phyloP scores from a whole-genome alignment of 2,888 invertebrate genomes.

The Dermolepida albohirtum region DNA sequence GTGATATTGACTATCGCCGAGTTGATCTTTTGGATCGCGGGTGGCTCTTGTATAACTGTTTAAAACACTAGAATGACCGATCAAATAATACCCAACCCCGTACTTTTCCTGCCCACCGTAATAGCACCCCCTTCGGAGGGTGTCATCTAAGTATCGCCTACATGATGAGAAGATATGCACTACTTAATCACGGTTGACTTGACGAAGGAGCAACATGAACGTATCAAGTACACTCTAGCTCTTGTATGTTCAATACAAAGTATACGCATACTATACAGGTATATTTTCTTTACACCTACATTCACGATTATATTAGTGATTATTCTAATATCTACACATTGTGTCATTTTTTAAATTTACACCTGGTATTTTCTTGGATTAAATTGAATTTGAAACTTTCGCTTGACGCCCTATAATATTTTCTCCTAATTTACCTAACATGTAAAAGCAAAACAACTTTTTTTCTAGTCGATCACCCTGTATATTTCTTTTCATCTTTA shows the following conservation, averaged over 20 bases:
- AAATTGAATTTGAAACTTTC: too few species aligned
- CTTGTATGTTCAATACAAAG: conserved; percentile 9
- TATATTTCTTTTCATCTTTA: too few species aligned
- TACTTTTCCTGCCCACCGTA: conserved; percentile 49
- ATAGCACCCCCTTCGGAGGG: conserved; percentile 54
- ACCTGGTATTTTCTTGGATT: too few species aligned
- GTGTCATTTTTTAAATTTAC: too few species aligned
- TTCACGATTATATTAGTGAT: too few species aligned
- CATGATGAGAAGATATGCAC: conserved; percentile 23
- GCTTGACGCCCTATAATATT: too few species aligned
- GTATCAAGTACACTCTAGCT: conserved; percentile 25
- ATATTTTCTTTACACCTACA: not conserved
- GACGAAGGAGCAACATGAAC: conserved; percentile 14
- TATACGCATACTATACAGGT: conserved; percentile 1
- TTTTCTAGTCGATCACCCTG: too few species aligned
- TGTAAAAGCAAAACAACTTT: too few species aligned
- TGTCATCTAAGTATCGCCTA: conserved; percentile 54
- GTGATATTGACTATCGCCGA: not conserved
- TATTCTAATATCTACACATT: too few species aligned
- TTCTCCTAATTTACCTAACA: too few species aligned
- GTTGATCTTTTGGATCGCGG: conserved; percentile 44
- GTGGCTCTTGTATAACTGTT: conserved; percentile 56
- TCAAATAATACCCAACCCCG: conserved; percentile 50
- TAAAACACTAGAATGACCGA: conserved; percentile 59
- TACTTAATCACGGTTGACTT: conserved; percentile 28